Conservation (phyloP, 2,113 vertebrate species). For the Cnemophilus loriae region DNA sequence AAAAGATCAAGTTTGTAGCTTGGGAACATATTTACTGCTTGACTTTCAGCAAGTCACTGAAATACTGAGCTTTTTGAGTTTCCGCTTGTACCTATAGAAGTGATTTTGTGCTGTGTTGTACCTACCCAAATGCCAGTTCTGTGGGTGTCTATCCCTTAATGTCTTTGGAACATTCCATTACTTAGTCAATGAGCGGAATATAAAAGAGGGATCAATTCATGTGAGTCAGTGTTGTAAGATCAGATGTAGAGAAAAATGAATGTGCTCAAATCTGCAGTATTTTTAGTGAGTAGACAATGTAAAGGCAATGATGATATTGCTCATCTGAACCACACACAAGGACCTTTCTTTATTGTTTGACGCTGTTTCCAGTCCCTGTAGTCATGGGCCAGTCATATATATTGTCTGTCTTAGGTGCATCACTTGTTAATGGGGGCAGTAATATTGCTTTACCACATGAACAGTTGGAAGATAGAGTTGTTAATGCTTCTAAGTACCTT, state of each 20-base stretch:
- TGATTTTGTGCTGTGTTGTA: not conserved
- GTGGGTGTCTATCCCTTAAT: not conserved
- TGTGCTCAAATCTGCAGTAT: not conserved
- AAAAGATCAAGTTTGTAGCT: not conserved
- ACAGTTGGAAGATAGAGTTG: not conserved
- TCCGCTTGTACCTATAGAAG: not conserved
- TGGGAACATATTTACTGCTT: not conserved
- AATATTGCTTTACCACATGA: not conserved
- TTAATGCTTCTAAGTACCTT: not conserved
- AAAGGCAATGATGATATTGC: not conserved
- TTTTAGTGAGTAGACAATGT: not conserved
- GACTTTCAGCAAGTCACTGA: not conserved
- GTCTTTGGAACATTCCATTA: slow-evolving; percentile 4
- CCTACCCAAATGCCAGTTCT: not conserved
- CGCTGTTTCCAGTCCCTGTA: not conserved
- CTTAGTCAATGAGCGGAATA: slow-evolving; percentile 34
- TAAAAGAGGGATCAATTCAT: slow-evolving; percentile 10
- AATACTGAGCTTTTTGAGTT: not conserved
- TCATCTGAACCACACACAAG: not conserved
- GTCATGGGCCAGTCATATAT: not conserved
- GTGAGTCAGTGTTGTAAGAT: not conserved
- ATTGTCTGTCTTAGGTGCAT: not conserved
- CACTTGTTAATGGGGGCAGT: not conserved
- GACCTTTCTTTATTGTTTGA: not conserved
- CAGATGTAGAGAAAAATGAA: not conserved